Base-by-base conservation (phyloP, 2,797 vertebrate genomes). In the Cuculus canorus region DNA sequence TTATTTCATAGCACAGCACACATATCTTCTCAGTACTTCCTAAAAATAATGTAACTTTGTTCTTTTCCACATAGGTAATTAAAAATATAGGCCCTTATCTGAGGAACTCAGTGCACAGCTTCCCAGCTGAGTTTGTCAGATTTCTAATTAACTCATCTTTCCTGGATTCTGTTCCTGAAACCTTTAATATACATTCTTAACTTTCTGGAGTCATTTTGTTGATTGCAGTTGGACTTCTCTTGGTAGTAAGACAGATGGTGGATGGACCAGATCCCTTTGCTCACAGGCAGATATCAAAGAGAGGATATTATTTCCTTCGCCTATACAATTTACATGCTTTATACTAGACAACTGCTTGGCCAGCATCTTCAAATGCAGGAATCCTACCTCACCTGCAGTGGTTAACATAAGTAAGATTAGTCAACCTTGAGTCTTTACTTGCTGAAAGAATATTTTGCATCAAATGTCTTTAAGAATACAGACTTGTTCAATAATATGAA, bases 81-180 rank as follows among this genome's bases (percentile, higher is more conserved):
- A 59, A 82, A 82, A 76, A 80, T 61, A 35, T 0, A 9, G 41
- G 65, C 13, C 27, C 57, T 92, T 90, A 93, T 92, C 83, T 93
- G 48, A 80, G 71, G 66, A 95, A 71, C 72, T 86, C 92, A 93
- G 50, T 33, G 43, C 23, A 52, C 48, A 54, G 70, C 45, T 93
- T 92, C 57, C 53, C 83, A 82, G 75, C 71, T 88, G 76, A 50
- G 75, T 61, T 92, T 57, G 53, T 93, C 57, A 80, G 65, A 19
- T 82, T 92, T 93, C 45, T 45, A 86, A 52, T 88, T 90, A 94
- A 88, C 19, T 80, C 37, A 59, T 82, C 78, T 90, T 84, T 71
- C 45, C 78, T 61, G 57, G 79, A 79, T 93, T 82, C 32, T 53
- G 39, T 57, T 92, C 80, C 77, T 90, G 75, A n/a, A 47, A 1